Evolutionary conservation across 2,797 vertebrate genomes (phyloP).

Genomic region (Lepidocolaptes lacrymiger): DNA sequence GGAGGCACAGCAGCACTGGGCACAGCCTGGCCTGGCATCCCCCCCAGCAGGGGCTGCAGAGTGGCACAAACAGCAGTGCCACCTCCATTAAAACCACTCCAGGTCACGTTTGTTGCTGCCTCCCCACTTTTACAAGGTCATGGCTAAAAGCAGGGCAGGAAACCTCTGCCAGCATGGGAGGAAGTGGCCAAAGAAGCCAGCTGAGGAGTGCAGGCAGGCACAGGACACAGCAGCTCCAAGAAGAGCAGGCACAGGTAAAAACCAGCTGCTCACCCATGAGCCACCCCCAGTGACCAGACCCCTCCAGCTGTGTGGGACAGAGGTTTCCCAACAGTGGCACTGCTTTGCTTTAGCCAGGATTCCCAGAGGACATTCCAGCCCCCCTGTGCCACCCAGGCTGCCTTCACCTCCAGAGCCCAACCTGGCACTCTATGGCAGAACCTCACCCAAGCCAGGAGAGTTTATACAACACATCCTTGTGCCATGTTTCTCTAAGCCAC

Average conservation of each 20-base stretch:
- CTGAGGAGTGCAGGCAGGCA: background rate
- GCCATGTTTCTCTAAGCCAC: background rate
- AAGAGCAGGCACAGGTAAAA: background rate
- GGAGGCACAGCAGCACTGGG: background rate
- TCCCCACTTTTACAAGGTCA: background rate
- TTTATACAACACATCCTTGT: accelerated
- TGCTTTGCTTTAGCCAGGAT: accelerated
- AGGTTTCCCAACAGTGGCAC: background rate
- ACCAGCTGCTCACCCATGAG: background rate
- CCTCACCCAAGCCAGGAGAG: accelerated
- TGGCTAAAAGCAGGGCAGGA: background rate
- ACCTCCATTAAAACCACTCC: background rate
- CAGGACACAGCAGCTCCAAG: background rate
- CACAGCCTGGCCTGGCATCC: background rate
- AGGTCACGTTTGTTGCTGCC: accelerated
- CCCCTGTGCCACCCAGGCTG: accelerated
- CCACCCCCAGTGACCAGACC: background rate
- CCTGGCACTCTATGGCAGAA: background rate
- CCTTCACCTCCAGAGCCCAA: background rate
- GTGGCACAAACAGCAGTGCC: background rate
- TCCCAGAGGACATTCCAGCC: background rate
- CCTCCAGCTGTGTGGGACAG: background rate
- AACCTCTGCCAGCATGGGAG: background rate
- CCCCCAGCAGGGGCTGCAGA: background rate
- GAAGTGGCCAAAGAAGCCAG: background rate